These are phyloP conservation scores for Meteorus cinctellus DNA, from an alignment of 2,888 invertebrate genomes.

Conservation along the genomic window DNA sequence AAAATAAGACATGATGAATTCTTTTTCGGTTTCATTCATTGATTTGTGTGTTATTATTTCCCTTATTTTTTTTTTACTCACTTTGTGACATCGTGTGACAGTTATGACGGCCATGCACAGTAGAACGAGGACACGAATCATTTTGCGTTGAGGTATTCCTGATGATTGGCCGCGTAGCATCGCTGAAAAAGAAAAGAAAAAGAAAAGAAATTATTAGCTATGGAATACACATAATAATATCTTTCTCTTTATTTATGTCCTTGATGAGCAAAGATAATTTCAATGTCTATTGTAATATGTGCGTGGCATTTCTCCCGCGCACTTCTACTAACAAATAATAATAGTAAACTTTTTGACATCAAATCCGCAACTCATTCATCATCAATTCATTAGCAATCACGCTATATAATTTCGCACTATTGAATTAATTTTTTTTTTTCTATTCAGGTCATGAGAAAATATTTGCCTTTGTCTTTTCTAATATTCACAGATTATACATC, in stretches of 20 bases:
- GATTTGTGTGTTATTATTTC: constrained; percentile 21
- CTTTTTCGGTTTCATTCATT: neutral
- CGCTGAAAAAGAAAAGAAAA: constrained; percentile 62
- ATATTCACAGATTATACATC: constrained; percentile 26
- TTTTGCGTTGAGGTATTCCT: constrained; percentile 71
- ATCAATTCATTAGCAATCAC: constrained; percentile 13
- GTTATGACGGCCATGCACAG: constrained; percentile 70
- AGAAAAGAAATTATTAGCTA: neutral
- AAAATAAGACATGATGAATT: too few relatives aligned
- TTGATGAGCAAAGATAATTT: neutral
- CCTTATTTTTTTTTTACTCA: constrained; percentile 56
- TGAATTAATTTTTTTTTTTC: constrained; percentile 9
- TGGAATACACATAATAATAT: neutral
- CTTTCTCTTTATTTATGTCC: neutral
- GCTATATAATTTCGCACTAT: constrained; percentile 1
- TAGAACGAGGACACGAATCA: constrained; percentile 71
- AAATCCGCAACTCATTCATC: constrained; percentile 20
- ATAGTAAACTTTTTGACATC: constrained; percentile 4
- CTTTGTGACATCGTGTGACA: constrained; percentile 71
- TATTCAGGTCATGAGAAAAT: constrained; percentile 39
- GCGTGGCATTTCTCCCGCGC: neutral
- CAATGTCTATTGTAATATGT: constrained; percentile 1
- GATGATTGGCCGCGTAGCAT: constrained; percentile 71
- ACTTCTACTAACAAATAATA: constrained; percentile 16
- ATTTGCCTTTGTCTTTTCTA: constrained; percentile 27